Percentiles rank a stretch among this genome's conserved stretches.
Conservation (phyloP, 2,113 vertebrate species). For the Ctenomys sociabilis region DNA sequence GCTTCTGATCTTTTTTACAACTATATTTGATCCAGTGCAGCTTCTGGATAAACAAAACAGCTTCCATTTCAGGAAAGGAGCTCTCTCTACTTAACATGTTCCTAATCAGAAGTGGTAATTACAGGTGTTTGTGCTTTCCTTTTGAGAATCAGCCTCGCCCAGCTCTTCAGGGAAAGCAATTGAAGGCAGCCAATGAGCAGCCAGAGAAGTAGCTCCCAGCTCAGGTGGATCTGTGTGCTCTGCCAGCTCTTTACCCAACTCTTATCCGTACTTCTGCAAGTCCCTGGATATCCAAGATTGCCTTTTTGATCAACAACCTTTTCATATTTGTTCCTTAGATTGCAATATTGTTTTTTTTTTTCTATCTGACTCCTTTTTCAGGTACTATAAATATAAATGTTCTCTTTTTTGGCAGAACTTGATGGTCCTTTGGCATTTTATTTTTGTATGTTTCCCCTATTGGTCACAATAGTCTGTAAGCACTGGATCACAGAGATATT, state of each 20-base stretch:
- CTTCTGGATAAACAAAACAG: constrained; percentile 4
- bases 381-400: not conserved
- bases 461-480: not conserved
- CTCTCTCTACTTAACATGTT: not conserved
- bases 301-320: not conserved
- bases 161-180: not conserved
- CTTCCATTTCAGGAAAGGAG: not conserved
- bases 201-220: not conserved
- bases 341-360: not conserved
- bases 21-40: not conserved
- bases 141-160: not conserved
- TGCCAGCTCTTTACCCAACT: not conserved
- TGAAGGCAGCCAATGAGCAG: not conserved
- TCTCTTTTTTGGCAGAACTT: not conserved
- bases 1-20: not conserved
- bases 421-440: not conserved
- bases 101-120: not conserved
- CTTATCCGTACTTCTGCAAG: not conserved
- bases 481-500: not conserved
- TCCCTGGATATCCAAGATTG: not conserved
- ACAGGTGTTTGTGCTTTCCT: not conserved
- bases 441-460: not conserved
- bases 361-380: not conserved
- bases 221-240: not conserved
- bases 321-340: not conserved